Conservation (phyloP, 2,113 vertebrate species). For the Regulus satrapa region DNA sequence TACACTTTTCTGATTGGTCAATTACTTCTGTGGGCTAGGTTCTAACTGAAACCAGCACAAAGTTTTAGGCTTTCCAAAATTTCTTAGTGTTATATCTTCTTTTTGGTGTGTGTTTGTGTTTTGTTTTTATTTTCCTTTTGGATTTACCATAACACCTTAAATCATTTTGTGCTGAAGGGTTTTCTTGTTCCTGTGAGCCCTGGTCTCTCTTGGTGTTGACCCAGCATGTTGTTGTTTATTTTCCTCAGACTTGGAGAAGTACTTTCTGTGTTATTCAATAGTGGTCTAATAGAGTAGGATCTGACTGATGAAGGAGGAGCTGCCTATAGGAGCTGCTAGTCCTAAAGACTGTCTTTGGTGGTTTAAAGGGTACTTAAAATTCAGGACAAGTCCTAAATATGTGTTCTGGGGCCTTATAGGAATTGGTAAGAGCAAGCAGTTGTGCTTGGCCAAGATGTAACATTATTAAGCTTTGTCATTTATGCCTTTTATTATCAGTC, state of each 20-base stretch:
- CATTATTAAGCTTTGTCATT: not conserved
- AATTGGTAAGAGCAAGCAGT: not conserved
- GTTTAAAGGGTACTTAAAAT: not conserved
- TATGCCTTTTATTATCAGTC: not conserved
- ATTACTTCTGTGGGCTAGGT: too few species aligned
- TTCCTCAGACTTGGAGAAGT: not conserved
- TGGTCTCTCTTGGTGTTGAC: not conserved
- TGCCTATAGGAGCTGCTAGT: not conserved
- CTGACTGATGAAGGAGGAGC: constrained; percentile 10
- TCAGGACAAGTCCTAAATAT: not conserved
- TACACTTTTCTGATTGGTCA: too few species aligned
- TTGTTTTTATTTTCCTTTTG: not conserved
- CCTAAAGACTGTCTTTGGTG: not conserved
- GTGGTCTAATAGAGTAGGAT: not conserved
- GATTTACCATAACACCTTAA: not conserved
- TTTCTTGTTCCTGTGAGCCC: not conserved
- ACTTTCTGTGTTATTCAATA: not conserved
- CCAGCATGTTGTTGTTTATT: not conserved
- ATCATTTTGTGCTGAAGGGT: not conserved
- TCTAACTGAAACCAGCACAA: too few species aligned
- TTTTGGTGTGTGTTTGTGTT: not conserved
- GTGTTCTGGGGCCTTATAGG: not conserved
- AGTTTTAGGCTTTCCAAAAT: not conserved
- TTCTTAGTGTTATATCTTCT: not conserved
- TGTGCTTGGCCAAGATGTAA: not conserved